phyloP scores from a whole-genome alignment of 2,888 invertebrate species.

The Drosophila stalkeri region DNA sequence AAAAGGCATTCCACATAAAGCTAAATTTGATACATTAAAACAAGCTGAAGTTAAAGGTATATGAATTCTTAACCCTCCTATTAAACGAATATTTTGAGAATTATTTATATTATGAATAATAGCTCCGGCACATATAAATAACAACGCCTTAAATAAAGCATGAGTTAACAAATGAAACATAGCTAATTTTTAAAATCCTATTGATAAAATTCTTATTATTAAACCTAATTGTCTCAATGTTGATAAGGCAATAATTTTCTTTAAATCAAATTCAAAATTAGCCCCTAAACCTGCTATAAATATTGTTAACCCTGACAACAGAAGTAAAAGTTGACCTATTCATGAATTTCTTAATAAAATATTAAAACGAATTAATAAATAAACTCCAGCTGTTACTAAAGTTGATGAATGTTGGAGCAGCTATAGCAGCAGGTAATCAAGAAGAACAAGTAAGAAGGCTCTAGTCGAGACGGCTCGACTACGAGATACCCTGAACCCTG shows the following conservation, averaged over 20 bases:
- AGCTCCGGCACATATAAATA: neutral
- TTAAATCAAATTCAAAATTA: neutral
- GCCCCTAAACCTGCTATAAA: neutral
- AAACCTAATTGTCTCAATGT: neutral
- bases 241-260: neutral
- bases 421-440: constrained; percentile 89
- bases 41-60: neutral
- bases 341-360: neutral
- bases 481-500: too few relatives aligned
- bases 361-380: neutral
- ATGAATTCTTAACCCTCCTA: neutral
- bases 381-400: neutral
- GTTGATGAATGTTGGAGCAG: constrained; percentile 86
- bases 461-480: too few relatives aligned
- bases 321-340: neutral
- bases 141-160: neutral
- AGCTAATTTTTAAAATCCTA: neutral
- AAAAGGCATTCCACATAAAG: neutral
- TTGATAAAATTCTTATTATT: neutral
- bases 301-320: neutral
- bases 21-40: neutral
- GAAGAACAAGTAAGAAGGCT: too few relatives aligned
- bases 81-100: neutral
- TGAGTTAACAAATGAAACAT: neutral
- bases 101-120: constrained; percentile 3